Conservation (phyloP, 2,113 vertebrate genomes). For the Muntiacus muntjak region DNA sequence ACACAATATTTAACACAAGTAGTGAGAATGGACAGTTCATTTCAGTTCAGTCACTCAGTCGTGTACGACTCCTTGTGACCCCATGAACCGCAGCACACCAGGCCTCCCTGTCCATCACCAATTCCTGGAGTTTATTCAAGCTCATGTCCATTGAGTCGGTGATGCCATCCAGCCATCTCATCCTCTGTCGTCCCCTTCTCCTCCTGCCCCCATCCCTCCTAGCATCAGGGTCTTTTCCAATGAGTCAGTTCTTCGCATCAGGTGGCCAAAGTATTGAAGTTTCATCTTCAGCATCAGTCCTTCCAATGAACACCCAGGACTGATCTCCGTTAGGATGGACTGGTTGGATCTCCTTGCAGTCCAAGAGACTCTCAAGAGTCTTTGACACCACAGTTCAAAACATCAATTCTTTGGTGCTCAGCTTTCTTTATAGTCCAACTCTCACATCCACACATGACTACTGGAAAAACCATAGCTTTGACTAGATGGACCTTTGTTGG, state of each 20-base stretch:
- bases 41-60: background rate
- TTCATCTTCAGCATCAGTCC: background rate
- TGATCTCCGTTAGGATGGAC: background rate
- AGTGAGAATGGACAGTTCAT: background rate
- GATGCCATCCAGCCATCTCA: background rate
- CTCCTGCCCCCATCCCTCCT: background rate
- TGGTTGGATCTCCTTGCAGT: background rate
- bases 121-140: background rate
- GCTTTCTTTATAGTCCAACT: background rate
- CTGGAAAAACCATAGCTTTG: background rate
- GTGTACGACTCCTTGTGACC: accelerated
- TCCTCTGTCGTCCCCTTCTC: background rate
- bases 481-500: background rate
- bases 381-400: background rate
- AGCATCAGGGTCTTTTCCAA: background rate
- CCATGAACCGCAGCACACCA: background rate
- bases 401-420: background rate
- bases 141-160: background rate
- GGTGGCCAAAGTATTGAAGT: background rate
- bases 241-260: background rate
- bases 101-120: background rate
- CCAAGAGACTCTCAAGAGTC: background rate
- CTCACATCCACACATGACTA: background rate
- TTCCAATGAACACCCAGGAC: background rate
- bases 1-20: background rate